Base-by-base conservation (phyloP, 2,797 vertebrate species). In the Megaceryle alcyon region DNA sequence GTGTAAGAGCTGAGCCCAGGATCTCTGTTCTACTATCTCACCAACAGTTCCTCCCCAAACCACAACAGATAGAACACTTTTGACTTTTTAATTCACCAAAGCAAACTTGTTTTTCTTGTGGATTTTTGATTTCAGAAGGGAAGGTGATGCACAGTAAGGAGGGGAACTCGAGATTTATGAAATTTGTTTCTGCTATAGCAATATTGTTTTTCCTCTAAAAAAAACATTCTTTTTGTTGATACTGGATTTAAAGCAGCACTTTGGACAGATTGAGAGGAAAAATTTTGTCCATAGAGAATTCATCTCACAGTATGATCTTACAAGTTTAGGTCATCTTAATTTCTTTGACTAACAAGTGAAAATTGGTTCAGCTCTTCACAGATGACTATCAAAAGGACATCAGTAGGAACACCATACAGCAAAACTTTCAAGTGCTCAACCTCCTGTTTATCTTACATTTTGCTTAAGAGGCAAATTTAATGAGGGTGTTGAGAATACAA, bases 21-120 rank as follows among this genome's bases (percentile, higher is more conserved):
- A 49, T 39, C 53, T 56, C 44, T 4, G 1, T 49, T 46, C 66
- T 7, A 14, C 10, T 31, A 53, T 33, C 82, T 65, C 54, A 31
- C 15, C 5, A 18, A 19, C 71, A 75, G 9, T 13, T 54, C 59
- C 61, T 66, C 44, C 61, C 39, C 60, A 75, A 76, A 82, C 57
- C 73, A 64, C 75, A 72, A 14, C 56, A 84, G 69, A 75, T 1
- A 5, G 0, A 57, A 39, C 37, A 35, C 69, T 78, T 25, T 54
- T 75, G 70, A 73, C 56, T 69, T 69, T 54, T 63, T 80, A 60
- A 35, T 48, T 80, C 41, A 63, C 56, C 83, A 88, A 92, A 59
- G 35, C 57, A 33, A 59, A 76, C 59, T 68, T 60, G n/a, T 31
- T 86, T 88, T 89, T 48, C 75, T 85, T 78, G n/a, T 19, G 59